Percentiles rank a stretch among this genome's conserved stretches.
These are phyloP conservation scores for Chamaetylas fuelleborni DNA, from an alignment of 2,113 vertebrate species.

Conservation along the genomic window DNA sequence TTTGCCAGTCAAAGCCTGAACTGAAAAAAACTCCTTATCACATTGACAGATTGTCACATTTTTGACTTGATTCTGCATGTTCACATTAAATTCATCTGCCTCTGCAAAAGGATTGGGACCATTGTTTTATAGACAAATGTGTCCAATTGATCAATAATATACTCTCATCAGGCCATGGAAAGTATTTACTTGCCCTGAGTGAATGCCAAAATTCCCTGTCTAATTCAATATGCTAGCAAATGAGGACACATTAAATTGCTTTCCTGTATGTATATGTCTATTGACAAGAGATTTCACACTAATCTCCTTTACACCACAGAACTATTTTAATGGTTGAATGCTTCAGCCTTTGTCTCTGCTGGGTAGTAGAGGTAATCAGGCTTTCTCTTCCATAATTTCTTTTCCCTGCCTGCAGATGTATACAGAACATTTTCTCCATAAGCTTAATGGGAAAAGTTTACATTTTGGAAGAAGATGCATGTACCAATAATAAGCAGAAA, in stretches of 20 bases:
- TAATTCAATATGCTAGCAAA: constrained; percentile 28
- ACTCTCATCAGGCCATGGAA: not conserved
- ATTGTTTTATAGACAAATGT: not conserved
- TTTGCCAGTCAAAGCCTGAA: not conserved
- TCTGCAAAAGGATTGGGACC: not conserved
- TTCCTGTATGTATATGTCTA: not conserved
- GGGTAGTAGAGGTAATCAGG: not conserved
- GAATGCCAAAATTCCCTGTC: not conserved
- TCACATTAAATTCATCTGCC: not conserved
- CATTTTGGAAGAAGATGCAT: not conserved
- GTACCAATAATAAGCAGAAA: not conserved
- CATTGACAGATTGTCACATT: not conserved
- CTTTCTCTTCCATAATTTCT: constrained; percentile 1
- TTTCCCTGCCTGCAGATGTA: not conserved
- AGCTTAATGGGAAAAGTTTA: not conserved
- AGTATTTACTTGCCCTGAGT: constrained; percentile 8
- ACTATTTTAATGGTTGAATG: constrained; percentile 32
- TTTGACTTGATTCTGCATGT: not conserved
- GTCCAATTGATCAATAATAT: not conserved
- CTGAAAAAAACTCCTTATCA: not conserved
- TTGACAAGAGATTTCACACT: constrained; percentile 34
- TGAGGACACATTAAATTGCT: constrained; percentile 27
- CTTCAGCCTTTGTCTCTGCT: not conserved
- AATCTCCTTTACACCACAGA: not conserved
- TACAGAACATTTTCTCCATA: not conserved